phyloP scores from a whole-genome alignment of 2,113 vertebrate genomes.

The Atlantisia rogersi region DNA sequence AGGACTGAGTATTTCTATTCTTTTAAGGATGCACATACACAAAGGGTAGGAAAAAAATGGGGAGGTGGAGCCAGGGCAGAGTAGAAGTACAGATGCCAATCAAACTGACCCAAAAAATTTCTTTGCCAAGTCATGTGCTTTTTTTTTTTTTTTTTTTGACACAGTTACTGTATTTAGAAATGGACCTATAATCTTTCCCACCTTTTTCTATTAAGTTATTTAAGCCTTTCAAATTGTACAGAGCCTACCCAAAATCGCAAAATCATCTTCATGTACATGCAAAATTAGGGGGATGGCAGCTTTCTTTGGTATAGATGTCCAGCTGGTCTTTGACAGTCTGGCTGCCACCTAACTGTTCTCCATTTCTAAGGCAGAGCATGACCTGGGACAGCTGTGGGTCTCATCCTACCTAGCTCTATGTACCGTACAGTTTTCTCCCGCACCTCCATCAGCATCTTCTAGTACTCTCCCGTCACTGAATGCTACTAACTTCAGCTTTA shows the following conservation, averaged over 20 bases:
- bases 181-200: neutral
- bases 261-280: neutral
- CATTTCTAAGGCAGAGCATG: neutral
- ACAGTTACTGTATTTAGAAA: neutral
- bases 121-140: neutral
- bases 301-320: neutral
- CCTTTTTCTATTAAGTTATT: neutral
- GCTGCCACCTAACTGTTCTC: neutral
- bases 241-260: neutral
- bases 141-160: neutral
- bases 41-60: neutral
- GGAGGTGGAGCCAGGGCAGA: accelerated
- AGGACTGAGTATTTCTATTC: neutral
- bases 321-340: neutral
- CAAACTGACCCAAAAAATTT: neutral
- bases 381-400: neutral
- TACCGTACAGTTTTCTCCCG: neutral
- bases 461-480: neutral
- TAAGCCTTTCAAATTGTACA: neutral
- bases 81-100: neutral
- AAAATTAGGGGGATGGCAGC: neutral
- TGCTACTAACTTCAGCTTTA: neutral
- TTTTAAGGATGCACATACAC: neutral
- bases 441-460: neutral
- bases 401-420: neutral